Base-by-base conservation (phyloP, 2,113 vertebrate genomes). In the Tonatia bakeri region DNA sequence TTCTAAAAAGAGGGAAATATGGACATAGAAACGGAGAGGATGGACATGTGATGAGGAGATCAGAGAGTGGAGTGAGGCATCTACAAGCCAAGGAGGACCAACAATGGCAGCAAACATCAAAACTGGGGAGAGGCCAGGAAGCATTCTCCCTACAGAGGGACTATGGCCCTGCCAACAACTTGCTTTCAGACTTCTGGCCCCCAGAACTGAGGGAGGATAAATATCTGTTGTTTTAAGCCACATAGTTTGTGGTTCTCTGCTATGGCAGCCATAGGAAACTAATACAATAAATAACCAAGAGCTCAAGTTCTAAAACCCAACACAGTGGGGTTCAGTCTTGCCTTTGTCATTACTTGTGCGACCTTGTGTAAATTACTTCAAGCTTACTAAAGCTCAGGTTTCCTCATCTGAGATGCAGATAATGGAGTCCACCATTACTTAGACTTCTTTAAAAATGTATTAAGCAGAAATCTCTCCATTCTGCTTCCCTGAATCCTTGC, bases 371-470 rank as follows among this genome's bases (percentile, higher is more conserved):
- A 76, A 52, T 28, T 45, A 16, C 12, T n/a, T 36, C 3, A 5
- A 69, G 16, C 19, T 19, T 6, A 20, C 22, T 28, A 26, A 87
- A n/a, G 2, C 17, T 87, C 33, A 33, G 10, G 24, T 67, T 38
- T 77, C 69, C 10, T 59, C 40, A 52, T 40, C 19, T 94, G 56
- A 86, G 7, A 82, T 14, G 5, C 52, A 73, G 0, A 76, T 36
- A 26, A 65, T 22, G 3, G 11, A 22, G 0, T 75, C 61, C 56
- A 15, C 10, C 28, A 45, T 8, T 1, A 24, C 17, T 8, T 0
- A 77, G 16, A 40, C 47, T 43, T 86, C 11, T 33, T 73, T 52
- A 38, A n/a, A 59, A 67, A 90, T 20, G 2, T 45, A 64, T 31
- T 69, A 87, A 61, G 72, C 24, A 7, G 65, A 69, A 75, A 80